Base-by-base conservation (phyloP, 2,797 vertebrate species). In the Falco cherrug region DNA sequence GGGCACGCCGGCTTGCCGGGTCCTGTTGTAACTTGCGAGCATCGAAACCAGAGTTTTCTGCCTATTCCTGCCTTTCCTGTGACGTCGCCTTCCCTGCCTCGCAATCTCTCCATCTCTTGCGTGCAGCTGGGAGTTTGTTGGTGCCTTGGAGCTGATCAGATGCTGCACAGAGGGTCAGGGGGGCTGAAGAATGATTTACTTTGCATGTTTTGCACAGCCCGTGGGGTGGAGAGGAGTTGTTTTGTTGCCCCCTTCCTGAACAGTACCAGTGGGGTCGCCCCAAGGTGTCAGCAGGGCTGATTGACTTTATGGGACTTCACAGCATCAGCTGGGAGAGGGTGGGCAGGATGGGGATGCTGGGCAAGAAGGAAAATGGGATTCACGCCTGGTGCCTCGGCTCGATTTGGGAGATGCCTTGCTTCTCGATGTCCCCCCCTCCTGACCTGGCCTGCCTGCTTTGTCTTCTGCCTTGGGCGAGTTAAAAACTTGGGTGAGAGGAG, bases 261-360 rank as follows among this genome's bases (percentile, higher is more conserved):
- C 3, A 2, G 22, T 14, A 14, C 11, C 2, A 1, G 41, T 39
- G 41, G 29, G 39, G 54, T 39, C 48, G 45, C 37, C 26, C 37
- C 2, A 0, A 5, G 43, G 43, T 29, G 25, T 16, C 16, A 5
- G 51, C 28, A 7, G 50, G 25, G 6, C 37, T 18, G 14, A 16
- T 73, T 21, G 2, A 6, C 10, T 47, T 47, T 5, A 13, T 4
- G 22, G 54, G 37, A 11, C 33, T 73, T 47, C 18, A 2, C 22
- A 11, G 4, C 3, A 14, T 31, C n/a, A 19, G 1, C 41, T 33
- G 61, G 82, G 26, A 56, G 14, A 33, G 33, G 35, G 43, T 17
- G 2, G 19, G 50, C 10, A 8, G 41, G 75, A 18, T 8, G 29
- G 48, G 29, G 39, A 7, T 33, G 13, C 29, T 33, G 43, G 48